Evolutionary conservation across 2,113 vertebrate species (phyloP).

Genomic region (Probosciger aterrimus): DNA sequence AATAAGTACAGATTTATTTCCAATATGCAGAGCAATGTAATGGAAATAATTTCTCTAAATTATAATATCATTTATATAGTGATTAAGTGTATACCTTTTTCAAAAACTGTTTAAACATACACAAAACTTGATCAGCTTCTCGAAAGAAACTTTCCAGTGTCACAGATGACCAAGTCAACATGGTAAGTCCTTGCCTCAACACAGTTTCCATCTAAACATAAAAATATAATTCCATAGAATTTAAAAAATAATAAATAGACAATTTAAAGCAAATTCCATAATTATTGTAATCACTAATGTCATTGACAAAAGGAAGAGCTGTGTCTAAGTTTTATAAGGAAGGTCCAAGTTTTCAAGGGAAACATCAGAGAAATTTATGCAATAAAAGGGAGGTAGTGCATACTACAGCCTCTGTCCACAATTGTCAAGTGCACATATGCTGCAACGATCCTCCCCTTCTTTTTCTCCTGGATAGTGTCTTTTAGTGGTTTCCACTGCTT

Average conservation of each 20-base stretch:
- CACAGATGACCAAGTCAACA: slow-evolving; percentile 83
- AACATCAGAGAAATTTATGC: background rate
- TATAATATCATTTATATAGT: background rate
- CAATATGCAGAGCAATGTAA: background rate
- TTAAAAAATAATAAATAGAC: background rate
- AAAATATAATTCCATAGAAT: background rate
- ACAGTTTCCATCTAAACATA: slow-evolving; percentile 77
- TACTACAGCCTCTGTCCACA: background rate
- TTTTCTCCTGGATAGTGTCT: background rate
- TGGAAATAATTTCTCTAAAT: background rate
- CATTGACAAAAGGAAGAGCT: background rate
- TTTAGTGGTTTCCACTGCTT: background rate
- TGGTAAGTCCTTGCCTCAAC: slow-evolving; percentile 77
- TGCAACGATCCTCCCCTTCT: background rate
- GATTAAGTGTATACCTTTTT: slow-evolving; percentile 72
- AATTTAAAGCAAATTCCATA: background rate
- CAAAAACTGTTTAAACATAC: slow-evolving; percentile 75
- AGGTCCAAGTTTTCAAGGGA: background rate
- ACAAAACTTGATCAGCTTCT: slow-evolving; percentile 74
- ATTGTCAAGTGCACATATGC: background rate
- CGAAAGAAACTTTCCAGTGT: slow-evolving; percentile 79
- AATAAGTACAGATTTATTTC: background rate
- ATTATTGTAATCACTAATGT: background rate
- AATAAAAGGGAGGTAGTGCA: background rate
- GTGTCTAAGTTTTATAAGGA: background rate